Base-by-base conservation (phyloP, 1,140 invertebrate species). In the Wiebesia pumilae region DNA sequence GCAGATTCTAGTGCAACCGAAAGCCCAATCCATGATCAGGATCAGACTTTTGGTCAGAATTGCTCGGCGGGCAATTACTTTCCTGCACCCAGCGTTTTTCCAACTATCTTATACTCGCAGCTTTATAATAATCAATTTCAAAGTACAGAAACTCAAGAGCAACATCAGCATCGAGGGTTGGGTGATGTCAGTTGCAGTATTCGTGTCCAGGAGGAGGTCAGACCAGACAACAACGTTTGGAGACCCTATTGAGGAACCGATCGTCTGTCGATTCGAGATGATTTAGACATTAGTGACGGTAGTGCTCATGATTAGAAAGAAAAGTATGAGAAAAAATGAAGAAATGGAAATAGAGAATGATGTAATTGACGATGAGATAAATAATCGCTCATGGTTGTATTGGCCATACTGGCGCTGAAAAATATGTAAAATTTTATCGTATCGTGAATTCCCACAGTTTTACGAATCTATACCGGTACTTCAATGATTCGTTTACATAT, bases 1-100 rank as follows among this genome's bases (percentile, higher is more conserved):
- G 96, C 97, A 88, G 96, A 97, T 89, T 97, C 96, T n/a, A 97
- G 96, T 24, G 96, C 97, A 86, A 97, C 96, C 1, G 97, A 97
- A 90, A 97, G 96, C 33, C 97, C 96, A 1, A 96, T 97, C 2
- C 96, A 97, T 92, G 96, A 97, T 90, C 96, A 97, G 90, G 96
- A 97, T 87, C 94, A 92, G 79, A 90, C 91, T 47, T 94, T 96
- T 75, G 95, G 95, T 0, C 96, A 96, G 88, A 96, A 96, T 79
- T 95, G 95, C 84, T 65, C 81, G 9, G 24, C 85, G 0, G 93
- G 95, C 80, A 96, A 95, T 89, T 96, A 96, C 91, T 96, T 95
- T 90, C 95, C 94, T 19, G 94, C 95, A 35, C 94, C 96, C 96
- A 97, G 1, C 91, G 93, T 27, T 92, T 97, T 67, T 96, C 97